Evolutionary conservation across 2,888 invertebrate genomes (phyloP).

Genomic region (Uropetala carovei): DNA sequence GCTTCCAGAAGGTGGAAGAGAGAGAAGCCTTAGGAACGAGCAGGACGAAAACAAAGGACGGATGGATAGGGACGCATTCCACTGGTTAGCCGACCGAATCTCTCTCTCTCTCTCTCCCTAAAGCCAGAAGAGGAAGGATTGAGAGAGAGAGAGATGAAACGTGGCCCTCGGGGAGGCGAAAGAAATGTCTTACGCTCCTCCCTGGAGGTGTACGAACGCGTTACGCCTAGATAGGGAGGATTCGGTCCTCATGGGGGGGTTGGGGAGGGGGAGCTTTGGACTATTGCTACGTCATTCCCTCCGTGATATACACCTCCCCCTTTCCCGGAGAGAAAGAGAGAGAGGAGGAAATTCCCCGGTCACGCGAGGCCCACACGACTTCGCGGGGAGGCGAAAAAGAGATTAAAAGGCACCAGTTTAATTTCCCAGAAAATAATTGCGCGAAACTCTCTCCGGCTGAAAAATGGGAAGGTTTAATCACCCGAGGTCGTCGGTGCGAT

Average conservation of each 20-base stretch:
- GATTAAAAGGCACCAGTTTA: background rate
- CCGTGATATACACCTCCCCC: background rate
- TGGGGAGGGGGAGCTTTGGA: too few species aligned
- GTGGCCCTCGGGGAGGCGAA: background rate
- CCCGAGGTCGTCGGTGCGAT: too few species aligned
- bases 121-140: slow-evolving; percentile 10
- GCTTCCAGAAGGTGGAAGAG: background rate
- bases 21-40: background rate
- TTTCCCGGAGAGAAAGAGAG: background rate
- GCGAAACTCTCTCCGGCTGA: too few species aligned
- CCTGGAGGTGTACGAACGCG: slow-evolving; percentile 5
- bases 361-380: background rate
- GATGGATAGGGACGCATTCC: slow-evolving; percentile 55
- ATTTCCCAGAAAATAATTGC: background rate
- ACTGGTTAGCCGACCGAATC: slow-evolving; percentile 24
- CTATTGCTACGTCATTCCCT: background rate
- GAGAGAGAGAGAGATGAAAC: background rate
- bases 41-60: slow-evolving; percentile 48
- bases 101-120: background rate
- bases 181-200: background rate
- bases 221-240: background rate
- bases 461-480: too few species aligned
- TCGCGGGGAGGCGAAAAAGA: background rate
- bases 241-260: too few species aligned
- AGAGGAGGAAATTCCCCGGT: background rate